These are phyloP conservation scores for Drosophila aldrichi DNA, from an alignment of 2,888 invertebrate species.

Conservation along the genomic window DNA sequence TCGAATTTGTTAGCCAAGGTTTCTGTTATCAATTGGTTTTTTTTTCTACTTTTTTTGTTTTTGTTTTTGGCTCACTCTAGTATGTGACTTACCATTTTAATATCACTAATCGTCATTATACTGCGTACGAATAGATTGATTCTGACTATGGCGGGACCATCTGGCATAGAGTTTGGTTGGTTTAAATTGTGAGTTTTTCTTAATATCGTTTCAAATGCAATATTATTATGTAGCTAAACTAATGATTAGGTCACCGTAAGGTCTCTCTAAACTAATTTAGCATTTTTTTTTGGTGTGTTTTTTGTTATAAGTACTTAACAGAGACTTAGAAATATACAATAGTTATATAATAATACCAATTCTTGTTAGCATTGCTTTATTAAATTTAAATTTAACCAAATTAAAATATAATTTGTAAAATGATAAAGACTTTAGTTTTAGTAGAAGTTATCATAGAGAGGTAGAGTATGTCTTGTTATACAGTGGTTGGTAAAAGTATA, in stretches of 20 bases:
- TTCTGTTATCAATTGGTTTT: slow-evolving; percentile 26
- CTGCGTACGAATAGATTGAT: slow-evolving; percentile 99
- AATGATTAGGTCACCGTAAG: slow-evolving; percentile 22
- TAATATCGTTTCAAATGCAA: slow-evolving; percentile 1
- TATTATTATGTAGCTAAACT: slow-evolving; percentile 57
- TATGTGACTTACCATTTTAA: slow-evolving; percentile 97
- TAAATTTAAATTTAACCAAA: background rate
- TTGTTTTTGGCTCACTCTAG: slow-evolving; percentile 31
- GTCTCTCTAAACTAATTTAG: slow-evolving; percentile 37
- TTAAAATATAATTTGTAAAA: slow-evolving; percentile 1
- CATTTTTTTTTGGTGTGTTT: slow-evolving; percentile 1
- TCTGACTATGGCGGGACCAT: slow-evolving; percentile 98
- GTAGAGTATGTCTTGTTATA: background rate
- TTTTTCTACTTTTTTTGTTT: background rate
- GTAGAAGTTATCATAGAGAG: slow-evolving; percentile 17
- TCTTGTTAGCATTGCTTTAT: slow-evolving; percentile 15
- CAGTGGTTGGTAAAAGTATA: slow-evolving; percentile 4
- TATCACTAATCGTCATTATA: slow-evolving; percentile 99
- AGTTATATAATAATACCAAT: slow-evolving; percentile 44
- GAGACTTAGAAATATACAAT: slow-evolving; percentile 43
- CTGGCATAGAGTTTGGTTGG: slow-evolving; percentile 86
- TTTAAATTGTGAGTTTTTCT: slow-evolving; percentile 55
- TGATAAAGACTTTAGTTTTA: slow-evolving; percentile 12
- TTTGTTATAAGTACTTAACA: slow-evolving; percentile 22
- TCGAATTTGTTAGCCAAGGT: slow-evolving; percentile 41